Evolutionary conservation across 2,888 invertebrate species (phyloP), one percentile per base, ranked within the genome.

Genomic region (Oasisia sp.): DNA sequence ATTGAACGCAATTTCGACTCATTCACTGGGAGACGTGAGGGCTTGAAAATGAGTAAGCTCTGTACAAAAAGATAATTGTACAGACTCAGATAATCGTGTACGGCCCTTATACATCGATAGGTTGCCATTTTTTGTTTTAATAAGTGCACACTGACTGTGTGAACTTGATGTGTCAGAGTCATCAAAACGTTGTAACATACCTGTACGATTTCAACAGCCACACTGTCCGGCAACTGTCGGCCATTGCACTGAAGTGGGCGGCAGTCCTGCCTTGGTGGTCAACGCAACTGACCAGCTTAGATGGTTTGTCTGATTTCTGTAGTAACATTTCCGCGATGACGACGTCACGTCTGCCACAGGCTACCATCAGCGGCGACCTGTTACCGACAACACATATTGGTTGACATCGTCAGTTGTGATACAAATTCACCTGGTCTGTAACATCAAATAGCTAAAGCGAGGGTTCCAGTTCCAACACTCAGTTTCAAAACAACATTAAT

Each of bases 231-330:
- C 74, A 74, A n/a, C 74, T 74, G 27, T 74, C 94, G 32, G 93
- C 92, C 92, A 94, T 92, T 12, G 94, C 93, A 45, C 92, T 92
- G 91, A 93, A 93, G 91, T 94, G 94, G n/a, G 93, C 90, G 12
- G 92, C 93, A n/a, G 92, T 94, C 27, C 93, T 92, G 14, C 93
- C 93, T 11, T 91, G 56, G 7, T 92, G 91, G 92, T 94, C 94
- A 27, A 32, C 91, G 32, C 32, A 89, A 14, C 92, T 89, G 9
- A 93, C 89, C 27, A 93, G 91, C n/a, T 27, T n/a, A 4, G 74
- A 74, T 27, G 92, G 91, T 11, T 92, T 91, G 32, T 92, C 91
- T 91, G 93, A 93, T n/a, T 91, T 92, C 32, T 92, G 89, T 27
- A 94, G 92, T 2, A 94, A 89, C 27, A 92, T 92, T 11, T 93